phyloP scores from a whole-genome alignment of 2,113 vertebrate species.

The Hyperopisus bebe region DNA sequence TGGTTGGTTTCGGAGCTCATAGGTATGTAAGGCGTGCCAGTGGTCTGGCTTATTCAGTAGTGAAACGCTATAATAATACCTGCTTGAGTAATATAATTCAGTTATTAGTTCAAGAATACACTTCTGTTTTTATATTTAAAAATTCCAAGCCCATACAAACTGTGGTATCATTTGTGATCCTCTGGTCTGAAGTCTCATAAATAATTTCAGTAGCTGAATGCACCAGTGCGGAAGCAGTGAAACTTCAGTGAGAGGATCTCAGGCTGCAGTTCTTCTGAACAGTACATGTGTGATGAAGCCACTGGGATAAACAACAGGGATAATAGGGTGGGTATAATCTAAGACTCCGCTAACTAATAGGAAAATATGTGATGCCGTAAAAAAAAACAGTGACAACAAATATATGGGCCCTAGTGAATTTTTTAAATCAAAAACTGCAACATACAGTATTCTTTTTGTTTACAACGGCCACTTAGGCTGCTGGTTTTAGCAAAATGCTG shows the following conservation, averaged over 20 bases:
- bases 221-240: neutral
- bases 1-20: neutral
- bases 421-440: neutral
- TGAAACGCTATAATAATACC: neutral
- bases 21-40: neutral
- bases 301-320: neutral
- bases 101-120: neutral
- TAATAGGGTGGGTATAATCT: neutral
- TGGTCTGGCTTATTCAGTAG: neutral
- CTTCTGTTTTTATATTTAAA: neutral
- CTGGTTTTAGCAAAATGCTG: neutral
- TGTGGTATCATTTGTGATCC: neutral
- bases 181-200: neutral
- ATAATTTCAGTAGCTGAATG: neutral
- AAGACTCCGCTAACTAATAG: neutral
- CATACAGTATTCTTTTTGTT: neutral
- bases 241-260: neutral
- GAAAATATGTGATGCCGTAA: neutral
- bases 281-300: neutral
- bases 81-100: neutral
- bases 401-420: neutral
- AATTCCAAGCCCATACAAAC: neutral
- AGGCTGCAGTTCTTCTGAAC: neutral
- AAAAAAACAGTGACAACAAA: neutral
- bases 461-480: neutral